phyloP scores from a whole-genome alignment of 1,140 invertebrate genomes.

The Drosophila sp. region DNA sequence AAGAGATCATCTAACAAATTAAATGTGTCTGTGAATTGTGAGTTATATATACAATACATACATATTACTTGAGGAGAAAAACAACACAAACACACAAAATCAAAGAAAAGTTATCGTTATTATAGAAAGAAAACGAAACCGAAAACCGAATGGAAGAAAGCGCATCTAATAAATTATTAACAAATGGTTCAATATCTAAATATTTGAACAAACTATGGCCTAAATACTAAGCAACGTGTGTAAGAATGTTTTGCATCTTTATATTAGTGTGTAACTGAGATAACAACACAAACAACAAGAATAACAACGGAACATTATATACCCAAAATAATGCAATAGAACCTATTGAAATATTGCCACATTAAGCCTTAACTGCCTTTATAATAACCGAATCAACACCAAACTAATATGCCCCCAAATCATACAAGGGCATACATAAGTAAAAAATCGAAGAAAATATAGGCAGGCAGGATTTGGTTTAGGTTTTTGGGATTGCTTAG shows the following conservation, averaged over 20 bases:
- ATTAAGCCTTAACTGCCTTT: constrained; percentile 29
- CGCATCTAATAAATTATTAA: constrained; percentile 47
- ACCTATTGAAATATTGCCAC: constrained; percentile 14
- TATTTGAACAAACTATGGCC: constrained; percentile 55
- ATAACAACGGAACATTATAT: constrained; percentile 27
- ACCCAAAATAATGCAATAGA: constrained; percentile 17
- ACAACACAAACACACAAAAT: constrained; percentile 20
- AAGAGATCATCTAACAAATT: constrained; percentile 52
- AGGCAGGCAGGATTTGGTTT: constrained; percentile 10
- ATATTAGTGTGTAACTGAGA: constrained; percentile 75
- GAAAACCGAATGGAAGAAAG: constrained; percentile 13
- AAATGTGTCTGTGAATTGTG: constrained; percentile 78
- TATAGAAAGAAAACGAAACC: constrained; percentile 43
- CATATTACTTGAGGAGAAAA: constrained; percentile 32
- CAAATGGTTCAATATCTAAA: constrained; percentile 22
- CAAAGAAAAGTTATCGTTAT: constrained; percentile 61
- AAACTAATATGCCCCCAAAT: not conserved
- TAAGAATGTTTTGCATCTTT: constrained; percentile 79
- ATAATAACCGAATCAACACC: constrained; percentile 27
- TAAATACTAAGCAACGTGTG: constrained; percentile 73
- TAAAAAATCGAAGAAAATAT: not conserved
- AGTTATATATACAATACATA: constrained; percentile 63
- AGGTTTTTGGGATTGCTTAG: not conserved
- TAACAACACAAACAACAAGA: constrained; percentile 45
- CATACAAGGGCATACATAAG: not conserved